Evolutionary conservation across 2,113 vertebrate species (phyloP), one percentile per base, ranked within the genome.

Genomic region (Cnemophilus loriae): DNA sequence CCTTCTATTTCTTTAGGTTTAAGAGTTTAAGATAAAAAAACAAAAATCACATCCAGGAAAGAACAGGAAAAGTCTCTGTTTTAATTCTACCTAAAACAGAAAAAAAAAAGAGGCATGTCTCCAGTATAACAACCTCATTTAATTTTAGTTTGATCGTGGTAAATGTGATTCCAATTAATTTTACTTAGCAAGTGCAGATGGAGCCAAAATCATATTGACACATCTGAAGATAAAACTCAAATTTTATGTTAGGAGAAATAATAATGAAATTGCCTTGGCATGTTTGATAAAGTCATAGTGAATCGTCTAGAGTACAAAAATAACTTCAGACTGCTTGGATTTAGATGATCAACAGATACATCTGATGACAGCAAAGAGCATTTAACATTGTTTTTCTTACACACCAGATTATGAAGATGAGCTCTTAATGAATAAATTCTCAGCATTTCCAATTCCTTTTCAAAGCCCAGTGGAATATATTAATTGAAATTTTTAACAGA

Each of bases 111-210:
- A 17, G 2, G 1, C 28, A 33, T 1, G 4, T 24, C 35, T 59
- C 26, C 26, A 18, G 3, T 71, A 93, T 56, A 90, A 88, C 76
- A 93, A 59, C 59, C 56, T 71, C 37, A 73, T 42, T 85, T 78
- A 74, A 56, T 71, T 94, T 84, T 77, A 56, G 20, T 52, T 87
- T 92, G 71, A 90, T 84, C 0, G 0, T 39, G 27, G 59, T 80
- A 70, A 93, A 92, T 44, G 32, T 56, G 56, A 65, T 78, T 92
- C 49, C 73, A 84, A 82, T 89, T 87, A 88, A 86, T 90, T 93
- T 93, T 75, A 71, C 68, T 90, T 89, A 77, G 27, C 53, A 68
- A 91, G 52, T 60, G 26, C 79, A 93, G 71, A 86, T 78, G 60
- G 64, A 93, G 26, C 32, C 71, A 74, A 92, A 89, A 90, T 93